These are phyloP conservation scores for Novumbra hubbsi DNA, from an alignment of 2,797 vertebrate genomes.

Conservation along the genomic window DNA sequence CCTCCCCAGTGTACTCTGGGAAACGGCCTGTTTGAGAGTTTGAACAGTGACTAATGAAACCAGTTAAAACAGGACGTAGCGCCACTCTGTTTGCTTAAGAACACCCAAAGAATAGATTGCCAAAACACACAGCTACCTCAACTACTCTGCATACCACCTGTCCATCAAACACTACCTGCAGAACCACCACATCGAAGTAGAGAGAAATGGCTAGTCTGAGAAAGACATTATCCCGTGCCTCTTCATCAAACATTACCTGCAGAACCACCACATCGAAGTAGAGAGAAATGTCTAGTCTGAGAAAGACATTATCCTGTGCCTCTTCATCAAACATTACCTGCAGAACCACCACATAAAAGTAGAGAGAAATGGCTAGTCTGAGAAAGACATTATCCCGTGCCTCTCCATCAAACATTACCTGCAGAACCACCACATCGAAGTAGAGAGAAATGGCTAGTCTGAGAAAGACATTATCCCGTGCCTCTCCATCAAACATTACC, in stretches of 20 bases:
- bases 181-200: constrained; percentile 25
- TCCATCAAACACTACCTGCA: constrained; percentile 64
- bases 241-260: constrained; percentile 65
- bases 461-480: too few relatives aligned
- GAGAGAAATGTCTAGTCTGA: constrained; percentile 50
- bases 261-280: constrained; percentile 28
- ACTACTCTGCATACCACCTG: constrained; percentile 61
- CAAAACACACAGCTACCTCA: constrained; percentile 58
- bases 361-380: constrained; percentile 44
- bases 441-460: constrained; percentile 47
- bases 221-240: constrained; percentile 15
- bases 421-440: constrained; percentile 36
- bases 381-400: too few relatives aligned
- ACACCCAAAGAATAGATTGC: constrained; percentile 63
- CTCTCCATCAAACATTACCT: constrained; percentile 64
- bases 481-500: constrained; percentile 63
- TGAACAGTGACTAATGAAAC: constrained; percentile 74
- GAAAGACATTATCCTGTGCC: constrained; percentile 6
- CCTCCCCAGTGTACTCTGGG: constrained; percentile 53
- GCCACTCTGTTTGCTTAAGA: constrained; percentile 65
- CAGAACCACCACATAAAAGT: constrained; percentile 31
- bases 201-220: constrained; percentile 44
- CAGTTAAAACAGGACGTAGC: constrained; percentile 72
- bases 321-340: constrained; percentile 64
- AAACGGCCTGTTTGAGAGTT: constrained; percentile 67